phyloP scores from a whole-genome alignment of 2,113 vertebrate genomes.

The Eubucco bourcierii region DNA sequence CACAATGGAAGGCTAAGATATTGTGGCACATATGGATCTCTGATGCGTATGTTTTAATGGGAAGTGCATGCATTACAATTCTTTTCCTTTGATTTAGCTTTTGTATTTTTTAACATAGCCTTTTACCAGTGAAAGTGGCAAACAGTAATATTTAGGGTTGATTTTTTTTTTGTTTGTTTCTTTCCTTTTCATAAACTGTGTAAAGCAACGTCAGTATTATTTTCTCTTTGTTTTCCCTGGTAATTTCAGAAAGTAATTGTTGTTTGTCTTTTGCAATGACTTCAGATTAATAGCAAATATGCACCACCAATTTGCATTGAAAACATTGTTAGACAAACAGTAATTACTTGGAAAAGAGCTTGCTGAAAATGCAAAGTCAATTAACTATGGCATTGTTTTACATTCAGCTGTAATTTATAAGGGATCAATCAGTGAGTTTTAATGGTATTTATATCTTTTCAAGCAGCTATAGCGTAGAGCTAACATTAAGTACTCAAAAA shows the following conservation, averaged over 20 bases:
- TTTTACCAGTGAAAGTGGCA: not conserved
- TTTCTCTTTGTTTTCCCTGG: conserved; percentile 18
- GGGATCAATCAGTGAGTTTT: conserved; percentile 6
- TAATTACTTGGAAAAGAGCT: conserved; percentile 38
- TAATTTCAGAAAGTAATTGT: conserved; percentile 42
- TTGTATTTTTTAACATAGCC: not conserved
- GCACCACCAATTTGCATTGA: conserved; percentile 33
- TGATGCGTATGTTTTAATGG: not conserved
- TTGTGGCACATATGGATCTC: not conserved
- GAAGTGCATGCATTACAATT: not conserved
- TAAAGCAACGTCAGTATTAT: not conserved
- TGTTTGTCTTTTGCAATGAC: conserved; percentile 24
- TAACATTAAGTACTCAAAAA: conserved; percentile 15
- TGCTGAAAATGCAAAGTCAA: conserved; percentile 54
- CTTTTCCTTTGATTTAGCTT: not conserved
- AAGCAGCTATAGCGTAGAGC: not conserved
- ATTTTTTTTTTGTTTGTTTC: not conserved
- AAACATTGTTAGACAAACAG: conserved; percentile 54
- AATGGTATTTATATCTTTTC: conserved; percentile 30
- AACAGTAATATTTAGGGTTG: not conserved
- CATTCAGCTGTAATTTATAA: conserved; percentile 39
- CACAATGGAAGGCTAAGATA: not conserved
- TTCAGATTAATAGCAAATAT: conserved; percentile 47
- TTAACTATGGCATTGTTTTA: conserved; percentile 56
- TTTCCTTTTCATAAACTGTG: not conserved